Conservation (phyloP, 1,140 invertebrate genomes). For the Arctopsyche grandis region DNA sequence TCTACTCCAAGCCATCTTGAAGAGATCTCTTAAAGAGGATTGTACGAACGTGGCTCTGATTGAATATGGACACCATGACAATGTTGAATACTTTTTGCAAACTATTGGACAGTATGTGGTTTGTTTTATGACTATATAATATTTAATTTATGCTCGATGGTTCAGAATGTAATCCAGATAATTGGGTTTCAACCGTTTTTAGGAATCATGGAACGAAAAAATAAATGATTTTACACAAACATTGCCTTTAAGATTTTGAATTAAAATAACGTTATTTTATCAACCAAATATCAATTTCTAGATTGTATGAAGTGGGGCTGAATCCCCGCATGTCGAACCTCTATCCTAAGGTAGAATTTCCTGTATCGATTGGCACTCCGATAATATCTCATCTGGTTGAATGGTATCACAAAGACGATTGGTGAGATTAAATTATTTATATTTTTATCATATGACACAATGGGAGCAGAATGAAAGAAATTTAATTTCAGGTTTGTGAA, state of each 20-base stretch:
- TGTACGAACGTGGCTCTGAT: slow-evolving; percentile 83
- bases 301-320: slow-evolving; percentile 63
- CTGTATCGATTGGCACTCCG: slow-evolving; percentile 81
- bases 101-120: slow-evolving; percentile 76
- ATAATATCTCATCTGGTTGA: slow-evolving; percentile 80
- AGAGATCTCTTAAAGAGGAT: slow-evolving; percentile 68
- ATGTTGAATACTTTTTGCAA: slow-evolving; percentile 74
- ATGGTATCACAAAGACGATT: slow-evolving; percentile 92
- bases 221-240: too few relatives aligned
- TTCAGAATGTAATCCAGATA: too few relatives aligned
- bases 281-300: too few relatives aligned
- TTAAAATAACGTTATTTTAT: too few relatives aligned
- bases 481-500: slow-evolving; percentile 69
- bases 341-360: slow-evolving; percentile 76
- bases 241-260: too few relatives aligned
- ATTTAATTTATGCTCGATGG: too few relatives aligned
- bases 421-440: slow-evolving; percentile 60
- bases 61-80: slow-evolving; percentile 77
- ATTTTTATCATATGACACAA: not conserved
- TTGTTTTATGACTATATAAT: not conserved
- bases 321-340: slow-evolving; percentile 66
- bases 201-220: too few relatives aligned
- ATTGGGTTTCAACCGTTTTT: too few relatives aligned
- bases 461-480: too few relatives aligned
- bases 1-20: slow-evolving; percentile 77